Conservation (phyloP, 2,888 invertebrate species). For the Dryobota labecula region DNA sequence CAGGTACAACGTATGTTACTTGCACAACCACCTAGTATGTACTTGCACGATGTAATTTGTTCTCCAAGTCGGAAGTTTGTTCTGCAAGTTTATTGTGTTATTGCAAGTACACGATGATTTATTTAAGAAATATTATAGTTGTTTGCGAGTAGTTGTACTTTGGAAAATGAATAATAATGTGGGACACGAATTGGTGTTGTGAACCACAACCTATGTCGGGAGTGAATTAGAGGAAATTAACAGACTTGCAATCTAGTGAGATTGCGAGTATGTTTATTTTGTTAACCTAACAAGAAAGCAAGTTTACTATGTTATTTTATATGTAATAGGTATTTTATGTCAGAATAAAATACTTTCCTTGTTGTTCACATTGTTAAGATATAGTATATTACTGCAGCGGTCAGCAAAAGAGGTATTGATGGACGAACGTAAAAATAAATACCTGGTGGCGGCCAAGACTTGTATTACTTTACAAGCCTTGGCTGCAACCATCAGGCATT, state of each 20-base stretch:
- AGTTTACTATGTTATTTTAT: not conserved
- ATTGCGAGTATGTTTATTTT: not conserved
- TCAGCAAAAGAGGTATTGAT: no score
- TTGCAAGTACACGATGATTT: slow-evolving; percentile 55
- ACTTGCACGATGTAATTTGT: slow-evolving; percentile 48
- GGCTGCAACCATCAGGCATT: no score
- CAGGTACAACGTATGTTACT: slow-evolving; percentile 30
- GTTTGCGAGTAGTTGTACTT: slow-evolving; percentile 29
- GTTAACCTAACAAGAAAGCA: not conserved
- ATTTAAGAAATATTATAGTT: slow-evolving; percentile 49
- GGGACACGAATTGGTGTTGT: slow-evolving; percentile 5
- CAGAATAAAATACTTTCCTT: not conserved
- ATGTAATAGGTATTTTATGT: no score
- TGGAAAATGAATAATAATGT: slow-evolving; percentile 43
- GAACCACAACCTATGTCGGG: not conserved
- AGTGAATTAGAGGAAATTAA: not conserved
- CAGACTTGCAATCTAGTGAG: not conserved
- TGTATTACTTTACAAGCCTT: not conserved
- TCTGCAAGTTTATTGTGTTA: slow-evolving; percentile 51
- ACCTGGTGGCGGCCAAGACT: not conserved
- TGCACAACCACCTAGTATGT: slow-evolving; percentile 11
- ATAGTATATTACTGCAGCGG: not conserved
- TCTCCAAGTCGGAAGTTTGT: slow-evolving; percentile 45
- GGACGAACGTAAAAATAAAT: not conserved
- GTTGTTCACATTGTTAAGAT: not conserved